Evolutionary conservation across 2,888 invertebrate genomes (phyloP).

Genomic region (Pachliopta kotzebuea): DNA sequence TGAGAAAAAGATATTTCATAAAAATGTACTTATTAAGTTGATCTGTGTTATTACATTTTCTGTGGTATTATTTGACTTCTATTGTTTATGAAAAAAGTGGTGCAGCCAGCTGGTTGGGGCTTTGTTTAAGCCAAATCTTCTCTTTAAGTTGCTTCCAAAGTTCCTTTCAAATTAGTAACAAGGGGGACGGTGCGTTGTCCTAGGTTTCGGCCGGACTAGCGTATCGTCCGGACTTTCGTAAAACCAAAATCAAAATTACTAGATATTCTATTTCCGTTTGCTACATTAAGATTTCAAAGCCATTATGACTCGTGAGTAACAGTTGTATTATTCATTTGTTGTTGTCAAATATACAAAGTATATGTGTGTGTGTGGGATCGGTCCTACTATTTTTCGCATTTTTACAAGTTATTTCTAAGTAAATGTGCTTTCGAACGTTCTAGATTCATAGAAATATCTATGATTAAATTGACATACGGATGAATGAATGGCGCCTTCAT

Average conservation of each 20-base stretch:
- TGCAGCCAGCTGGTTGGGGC: slow-evolving; percentile 54
- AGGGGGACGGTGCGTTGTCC: slow-evolving; percentile 78
- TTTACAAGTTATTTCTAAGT: neutral
- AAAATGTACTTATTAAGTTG: neutral
- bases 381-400: neutral
- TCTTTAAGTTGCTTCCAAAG: slow-evolving; percentile 65
- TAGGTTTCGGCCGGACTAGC: slow-evolving; percentile 79
- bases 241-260: slow-evolving; percentile 38
- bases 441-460: slow-evolving; percentile 40
- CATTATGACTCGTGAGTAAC: slow-evolving; percentile 75
- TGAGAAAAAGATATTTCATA: neutral
- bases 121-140: slow-evolving; percentile 46
- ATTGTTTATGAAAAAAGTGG: slow-evolving; percentile 40
- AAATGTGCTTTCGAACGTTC: slow-evolving; percentile 47
- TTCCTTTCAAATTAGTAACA: slow-evolving; percentile 57
- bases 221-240: slow-evolving; percentile 71
- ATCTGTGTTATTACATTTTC: slow-evolving; percentile 4
- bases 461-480: slow-evolving; percentile 38
- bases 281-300: slow-evolving; percentile 44
- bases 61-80: slow-evolving; percentile 28
- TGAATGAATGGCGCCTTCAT: slow-evolving; percentile 38
- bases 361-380: neutral
- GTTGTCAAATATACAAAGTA: neutral
- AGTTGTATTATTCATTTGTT: slow-evolving; percentile 9
- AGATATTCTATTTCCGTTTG: slow-evolving; percentile 38